Evolutionary conservation across 2,113 vertebrate genomes (phyloP).

Genomic region (Aplodontia rufa): DNA sequence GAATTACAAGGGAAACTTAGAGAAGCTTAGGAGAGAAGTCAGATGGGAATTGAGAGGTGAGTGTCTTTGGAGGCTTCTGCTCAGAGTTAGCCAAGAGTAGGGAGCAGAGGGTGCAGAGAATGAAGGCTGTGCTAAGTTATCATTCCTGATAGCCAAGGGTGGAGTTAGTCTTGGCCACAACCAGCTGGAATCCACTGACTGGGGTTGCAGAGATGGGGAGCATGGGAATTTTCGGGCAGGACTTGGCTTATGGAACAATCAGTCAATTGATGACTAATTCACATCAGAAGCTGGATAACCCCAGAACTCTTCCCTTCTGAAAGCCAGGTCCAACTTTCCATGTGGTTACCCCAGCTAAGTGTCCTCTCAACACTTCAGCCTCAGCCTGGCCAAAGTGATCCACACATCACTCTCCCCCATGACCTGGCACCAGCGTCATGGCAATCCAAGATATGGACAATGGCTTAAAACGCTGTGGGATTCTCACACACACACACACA

Average conservation of each 20-base stretch:
- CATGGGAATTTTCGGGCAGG: conserved; percentile 35
- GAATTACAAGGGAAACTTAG: background rate
- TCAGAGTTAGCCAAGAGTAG: background rate
- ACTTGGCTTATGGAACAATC: conserved; percentile 7
- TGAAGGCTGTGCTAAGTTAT: conserved; percentile 7
- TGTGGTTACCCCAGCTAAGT: background rate
- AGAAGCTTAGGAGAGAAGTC: background rate
- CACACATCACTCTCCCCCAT: too few species aligned
- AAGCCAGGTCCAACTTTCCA: background rate
- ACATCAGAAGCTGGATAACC: conserved; percentile 24
- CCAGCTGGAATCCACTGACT: background rate
- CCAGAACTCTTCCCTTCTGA: background rate
- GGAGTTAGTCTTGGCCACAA: conserved; percentile 10
- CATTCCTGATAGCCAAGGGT: conserved; percentile 9
- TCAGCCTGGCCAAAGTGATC: background rate
- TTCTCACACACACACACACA: background rate
- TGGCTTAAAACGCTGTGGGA: background rate
- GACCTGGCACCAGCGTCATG: background rate
- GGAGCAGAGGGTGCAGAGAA: background rate
- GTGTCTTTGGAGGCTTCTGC: background rate
- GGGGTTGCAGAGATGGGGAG: background rate
- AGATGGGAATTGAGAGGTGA: background rate
- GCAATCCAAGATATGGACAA: background rate
- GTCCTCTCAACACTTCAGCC: background rate
- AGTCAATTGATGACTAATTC: conserved; percentile 52